Evolutionary conservation across 2,113 vertebrate species (phyloP).

Genomic region (Ivindomyrus marchei): DNA sequence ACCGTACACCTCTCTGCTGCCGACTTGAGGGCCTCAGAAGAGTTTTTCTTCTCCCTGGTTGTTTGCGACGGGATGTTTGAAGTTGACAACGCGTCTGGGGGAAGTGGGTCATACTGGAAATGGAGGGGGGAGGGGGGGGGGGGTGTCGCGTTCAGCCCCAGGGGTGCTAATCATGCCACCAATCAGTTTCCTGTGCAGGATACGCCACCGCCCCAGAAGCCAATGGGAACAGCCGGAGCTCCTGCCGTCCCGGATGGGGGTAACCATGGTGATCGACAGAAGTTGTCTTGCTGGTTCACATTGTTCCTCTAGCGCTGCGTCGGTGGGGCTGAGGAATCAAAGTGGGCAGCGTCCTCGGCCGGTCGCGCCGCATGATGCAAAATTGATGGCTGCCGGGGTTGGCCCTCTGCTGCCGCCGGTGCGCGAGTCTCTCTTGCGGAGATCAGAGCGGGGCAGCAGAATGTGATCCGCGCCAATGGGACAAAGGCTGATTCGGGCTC

Average conservation of each 20-base stretch:
- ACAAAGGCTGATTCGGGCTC: background rate
- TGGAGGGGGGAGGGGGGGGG: background rate
- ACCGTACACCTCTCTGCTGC: background rate
- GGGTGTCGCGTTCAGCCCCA: background rate
- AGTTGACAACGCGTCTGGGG: background rate
- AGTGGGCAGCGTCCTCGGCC: conserved; percentile 33
- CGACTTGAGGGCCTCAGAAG: background rate
- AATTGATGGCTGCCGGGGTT: conserved; percentile 45
- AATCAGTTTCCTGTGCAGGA: background rate
- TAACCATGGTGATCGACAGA: conserved; percentile 35
- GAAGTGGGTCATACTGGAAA: background rate
- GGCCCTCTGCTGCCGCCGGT: background rate
- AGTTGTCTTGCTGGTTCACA: background rate
- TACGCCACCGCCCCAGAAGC: background rate
- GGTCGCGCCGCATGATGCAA: conserved; percentile 47
- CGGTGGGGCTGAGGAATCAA: conserved; percentile 41
- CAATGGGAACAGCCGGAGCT: background rate
- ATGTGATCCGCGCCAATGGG: background rate
- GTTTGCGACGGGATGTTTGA: background rate
- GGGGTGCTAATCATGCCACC: background rate
- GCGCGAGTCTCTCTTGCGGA: background rate
- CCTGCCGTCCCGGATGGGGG: background rate
- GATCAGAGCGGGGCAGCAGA: background rate
- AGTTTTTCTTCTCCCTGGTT: background rate
- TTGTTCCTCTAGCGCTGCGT: conserved; percentile 12